These are phyloP conservation scores for Tokudaia muenninki DNA, from an alignment of 2,797 vertebrate species.

Conservation along the genomic window DNA sequence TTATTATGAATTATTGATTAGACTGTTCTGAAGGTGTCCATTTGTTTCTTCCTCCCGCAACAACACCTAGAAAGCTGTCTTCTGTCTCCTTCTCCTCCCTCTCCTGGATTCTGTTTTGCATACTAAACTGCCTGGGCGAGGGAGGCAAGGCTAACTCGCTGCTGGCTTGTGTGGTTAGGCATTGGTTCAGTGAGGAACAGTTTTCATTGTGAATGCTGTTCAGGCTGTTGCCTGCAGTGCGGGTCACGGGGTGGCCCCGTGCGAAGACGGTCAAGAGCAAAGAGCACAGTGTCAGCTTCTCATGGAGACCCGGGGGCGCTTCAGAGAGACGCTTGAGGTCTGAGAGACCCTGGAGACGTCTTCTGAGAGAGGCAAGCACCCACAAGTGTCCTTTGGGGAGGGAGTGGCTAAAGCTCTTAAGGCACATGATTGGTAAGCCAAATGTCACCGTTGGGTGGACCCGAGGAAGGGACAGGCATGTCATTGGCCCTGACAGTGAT, in stretches of 20 bases:
- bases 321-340: not conserved
- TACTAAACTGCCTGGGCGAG: not conserved
- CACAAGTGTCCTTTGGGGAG: not conserved
- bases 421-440: not conserved
- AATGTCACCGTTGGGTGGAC: not conserved
- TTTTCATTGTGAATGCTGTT: constrained; percentile 42
- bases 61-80: constrained; percentile 12
- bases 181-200: not conserved
- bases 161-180: constrained; percentile 37
- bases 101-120: not conserved
- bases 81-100: not conserved
- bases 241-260: not conserved
- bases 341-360: not conserved
- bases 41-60: not conserved
- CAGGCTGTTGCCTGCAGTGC: not conserved
- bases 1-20: not conserved
- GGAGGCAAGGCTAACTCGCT: not conserved
- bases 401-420: not conserved
- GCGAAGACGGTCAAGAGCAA: not conserved
- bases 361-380: not conserved
- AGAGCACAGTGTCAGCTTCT: not conserved
- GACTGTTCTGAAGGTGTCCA: not conserved
- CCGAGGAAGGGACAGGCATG: not conserved
- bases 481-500: constrained; percentile 18
- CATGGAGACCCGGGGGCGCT: not conserved